phyloP scores from a whole-genome alignment of 2,888 invertebrate species.

The Metalampra italica region DNA sequence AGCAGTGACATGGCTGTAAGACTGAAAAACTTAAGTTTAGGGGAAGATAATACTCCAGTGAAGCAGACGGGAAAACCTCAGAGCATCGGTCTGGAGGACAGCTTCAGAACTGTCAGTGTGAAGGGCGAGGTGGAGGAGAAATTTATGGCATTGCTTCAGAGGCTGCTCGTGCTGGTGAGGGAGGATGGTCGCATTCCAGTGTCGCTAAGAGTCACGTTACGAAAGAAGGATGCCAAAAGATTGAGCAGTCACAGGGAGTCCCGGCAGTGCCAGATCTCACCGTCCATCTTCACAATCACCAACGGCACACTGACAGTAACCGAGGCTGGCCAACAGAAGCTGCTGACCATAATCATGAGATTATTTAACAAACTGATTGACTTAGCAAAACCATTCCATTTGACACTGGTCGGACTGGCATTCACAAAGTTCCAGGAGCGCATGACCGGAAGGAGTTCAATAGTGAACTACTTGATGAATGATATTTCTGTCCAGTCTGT shows the following conservation, averaged over 20 bases:
- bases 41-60: slow-evolving; percentile 85
- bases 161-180: slow-evolving; percentile 83
- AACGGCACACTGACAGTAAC: slow-evolving; percentile 70
- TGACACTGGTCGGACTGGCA: slow-evolving; percentile 88
- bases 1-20: slow-evolving; percentile 83
- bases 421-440: slow-evolving; percentile 89
- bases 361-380: slow-evolving; percentile 86
- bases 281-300: slow-evolving; percentile 79
- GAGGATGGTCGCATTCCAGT: slow-evolving; percentile 90
- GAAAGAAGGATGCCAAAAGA: slow-evolving; percentile 84
- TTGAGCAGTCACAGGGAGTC: slow-evolving; percentile 86
- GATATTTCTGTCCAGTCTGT: slow-evolving; percentile 89
- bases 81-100: slow-evolving; percentile 88
- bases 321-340: slow-evolving; percentile 80
- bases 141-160: slow-evolving; percentile 82
- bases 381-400: slow-evolving; percentile 85
- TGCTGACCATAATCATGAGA: slow-evolving; percentile 84
- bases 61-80: slow-evolving; percentile 87
- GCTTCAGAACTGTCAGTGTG: slow-evolving; percentile 85
- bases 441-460: slow-evolving; percentile 83
- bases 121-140: slow-evolving; percentile 86
- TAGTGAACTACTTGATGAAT: slow-evolving; percentile 86
- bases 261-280: slow-evolving; percentile 84
- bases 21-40: slow-evolving; percentile 84
- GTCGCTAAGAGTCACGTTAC: slow-evolving; percentile 84